phyloP scores from a whole-genome alignment of 2,888 invertebrate genomes.

The Tenthredo distinguenda region DNA sequence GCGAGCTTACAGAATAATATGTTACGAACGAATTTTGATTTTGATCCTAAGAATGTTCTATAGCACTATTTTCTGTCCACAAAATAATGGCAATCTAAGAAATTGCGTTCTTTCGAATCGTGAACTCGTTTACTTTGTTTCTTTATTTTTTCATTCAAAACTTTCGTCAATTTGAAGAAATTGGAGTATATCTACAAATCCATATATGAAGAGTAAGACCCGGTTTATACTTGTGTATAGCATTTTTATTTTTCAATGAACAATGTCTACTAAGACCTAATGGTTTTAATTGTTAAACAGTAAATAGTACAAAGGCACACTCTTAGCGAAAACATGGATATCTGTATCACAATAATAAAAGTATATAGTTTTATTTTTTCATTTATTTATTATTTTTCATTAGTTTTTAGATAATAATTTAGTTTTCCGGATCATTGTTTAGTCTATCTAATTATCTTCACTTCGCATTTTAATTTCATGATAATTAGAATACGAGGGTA shows the following conservation, averaged over 20 bases:
- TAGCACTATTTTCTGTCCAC: slow-evolving; percentile 32
- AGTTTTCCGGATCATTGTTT: slow-evolving; percentile 24
- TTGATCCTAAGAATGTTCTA: neutral
- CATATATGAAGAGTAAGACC: neutral
- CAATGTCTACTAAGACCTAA: neutral
- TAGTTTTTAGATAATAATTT: slow-evolving; percentile 32
- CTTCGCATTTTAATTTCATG: slow-evolving; percentile 44
- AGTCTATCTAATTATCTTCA: slow-evolving; percentile 44
- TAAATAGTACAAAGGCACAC: slow-evolving; percentile 15
- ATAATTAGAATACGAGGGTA: slow-evolving; percentile 31
- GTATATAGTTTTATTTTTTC: slow-evolving; percentile 3
- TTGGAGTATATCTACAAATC: neutral
- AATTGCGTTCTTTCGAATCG: neutral
- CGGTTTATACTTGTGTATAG: neutral
- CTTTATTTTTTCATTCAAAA: neutral
- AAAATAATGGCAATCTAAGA: neutral
- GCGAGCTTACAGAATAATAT: slow-evolving; percentile 12
- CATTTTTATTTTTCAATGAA: slow-evolving; percentile 5
- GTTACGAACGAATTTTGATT: slow-evolving; percentile 39
- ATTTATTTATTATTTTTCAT: neutral
- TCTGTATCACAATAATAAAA: slow-evolving; percentile 39
- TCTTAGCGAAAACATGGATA: slow-evolving; percentile 11
- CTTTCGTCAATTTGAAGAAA: neutral
- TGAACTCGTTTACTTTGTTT: neutral
- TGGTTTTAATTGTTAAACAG: neutral